A percentile compares a stretch with the other conserved stretches of the same genome.
Evolutionary conservation across 1,140 invertebrate genomes (phyloP).

Genomic region (Pseudomyrmex cubaensis): DNA sequence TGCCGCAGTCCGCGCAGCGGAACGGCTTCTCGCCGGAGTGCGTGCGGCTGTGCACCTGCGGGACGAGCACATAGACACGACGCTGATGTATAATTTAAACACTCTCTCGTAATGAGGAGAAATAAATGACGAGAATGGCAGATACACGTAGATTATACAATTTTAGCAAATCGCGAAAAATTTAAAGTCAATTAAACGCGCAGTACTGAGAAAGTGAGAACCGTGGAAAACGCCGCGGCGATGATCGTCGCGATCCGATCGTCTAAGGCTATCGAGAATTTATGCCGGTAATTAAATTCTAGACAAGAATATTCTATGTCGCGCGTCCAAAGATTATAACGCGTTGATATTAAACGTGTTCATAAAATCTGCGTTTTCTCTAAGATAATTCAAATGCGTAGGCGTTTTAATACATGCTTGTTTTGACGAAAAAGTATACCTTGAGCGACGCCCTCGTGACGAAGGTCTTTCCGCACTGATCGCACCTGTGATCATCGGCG

Average conservation of each 20-base stretch:
- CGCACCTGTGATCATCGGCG: slow-evolving; percentile 79
- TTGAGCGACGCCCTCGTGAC: slow-evolving; percentile 83
- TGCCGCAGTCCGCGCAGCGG: slow-evolving; percentile 91
- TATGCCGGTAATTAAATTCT: no score
- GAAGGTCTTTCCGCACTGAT: slow-evolving; percentile 84
- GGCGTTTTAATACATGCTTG: neutral
- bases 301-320: no score
- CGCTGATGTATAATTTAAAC: neutral
- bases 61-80: slow-evolving; percentile 19
- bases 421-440: slow-evolving; percentile 69
- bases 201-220: no score
- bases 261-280: no score
- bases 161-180: no score
- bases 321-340: no score
- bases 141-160: neutral
- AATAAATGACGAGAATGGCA: neutral
- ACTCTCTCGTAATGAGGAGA: neutral
- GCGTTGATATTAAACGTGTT: no score
- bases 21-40: slow-evolving; percentile 87
- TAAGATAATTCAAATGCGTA: no score
- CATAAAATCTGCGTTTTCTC: no score
- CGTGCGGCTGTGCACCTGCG: slow-evolving; percentile 78
- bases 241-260: no score
- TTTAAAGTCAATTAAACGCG: no score
- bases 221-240: no score